phyloP scores from a whole-genome alignment of 2,888 invertebrate species.

The Mesorhabditis sp. region DNA sequence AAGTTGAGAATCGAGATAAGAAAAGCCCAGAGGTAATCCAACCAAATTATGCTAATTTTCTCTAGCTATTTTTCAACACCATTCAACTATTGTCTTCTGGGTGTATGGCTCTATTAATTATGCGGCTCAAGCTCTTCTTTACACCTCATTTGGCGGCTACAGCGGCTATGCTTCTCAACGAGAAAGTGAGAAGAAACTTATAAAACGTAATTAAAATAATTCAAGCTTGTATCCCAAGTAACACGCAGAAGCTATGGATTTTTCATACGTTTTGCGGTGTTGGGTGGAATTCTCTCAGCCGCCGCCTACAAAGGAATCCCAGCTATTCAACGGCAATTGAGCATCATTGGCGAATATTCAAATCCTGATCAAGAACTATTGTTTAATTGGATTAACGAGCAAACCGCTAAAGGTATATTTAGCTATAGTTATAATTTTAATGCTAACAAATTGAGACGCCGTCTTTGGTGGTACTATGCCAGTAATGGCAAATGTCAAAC shows the following conservation, averaged over 20 bases:
- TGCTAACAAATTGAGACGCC: conserved; percentile 61
- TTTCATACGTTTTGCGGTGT: conserved; percentile 11
- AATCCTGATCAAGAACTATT: conserved; percentile 74
- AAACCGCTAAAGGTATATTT: conserved; percentile 60
- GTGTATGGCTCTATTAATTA: conserved; percentile 73
- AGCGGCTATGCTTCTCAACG: conserved; percentile 67
- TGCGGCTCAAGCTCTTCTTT: conserved; percentile 76
- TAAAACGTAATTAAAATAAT: neutral
- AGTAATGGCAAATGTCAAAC: conserved; percentile 75
- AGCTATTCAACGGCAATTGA: conserved; percentile 58
- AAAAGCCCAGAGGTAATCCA: conserved; percentile 4
- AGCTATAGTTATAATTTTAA: conserved; percentile 7
- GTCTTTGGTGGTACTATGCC: conserved; percentile 85
- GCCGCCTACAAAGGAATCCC: conserved; percentile 18
- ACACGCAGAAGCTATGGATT: neutral
- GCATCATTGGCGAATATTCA: conserved; percentile 69
- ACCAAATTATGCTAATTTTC: neutral
- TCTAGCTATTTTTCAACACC: conserved; percentile 67
- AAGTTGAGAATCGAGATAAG: neutral
- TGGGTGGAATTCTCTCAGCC: conserved; percentile 18
- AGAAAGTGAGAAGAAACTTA: conserved; percentile 13
- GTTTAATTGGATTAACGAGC: conserved; percentile 72
- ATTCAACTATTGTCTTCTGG: conserved; percentile 72
- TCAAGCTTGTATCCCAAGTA: neutral
- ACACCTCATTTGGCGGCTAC: conserved; percentile 76